These are phyloP conservation scores for Corythornis madagascariensis DNA, from an alignment of 2,113 vertebrate genomes.

Conservation along the genomic window DNA sequence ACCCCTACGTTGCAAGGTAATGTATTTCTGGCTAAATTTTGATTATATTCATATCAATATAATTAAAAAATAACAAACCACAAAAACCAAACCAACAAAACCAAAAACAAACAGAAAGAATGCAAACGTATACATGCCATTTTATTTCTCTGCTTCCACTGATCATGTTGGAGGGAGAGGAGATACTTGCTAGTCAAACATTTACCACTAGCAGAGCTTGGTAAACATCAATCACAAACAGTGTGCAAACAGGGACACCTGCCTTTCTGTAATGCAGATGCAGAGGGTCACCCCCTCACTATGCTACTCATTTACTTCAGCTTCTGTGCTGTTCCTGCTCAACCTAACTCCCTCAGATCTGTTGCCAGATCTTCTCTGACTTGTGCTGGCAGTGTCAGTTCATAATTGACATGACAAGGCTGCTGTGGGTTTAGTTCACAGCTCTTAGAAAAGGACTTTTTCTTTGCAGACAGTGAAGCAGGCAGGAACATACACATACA, in stretches of 20 bases:
- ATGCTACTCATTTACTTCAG: neutral
- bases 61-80: neutral
- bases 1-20: neutral
- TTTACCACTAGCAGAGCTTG: neutral
- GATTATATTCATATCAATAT: neutral
- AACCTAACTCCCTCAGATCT: neutral
- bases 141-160: neutral
- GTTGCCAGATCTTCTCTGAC: neutral
- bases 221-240: neutral
- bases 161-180: neutral
- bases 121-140: neutral
- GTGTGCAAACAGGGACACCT: neutral
- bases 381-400: neutral
- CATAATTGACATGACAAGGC: neutral
- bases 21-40: neutral
- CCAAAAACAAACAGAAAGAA: neutral
- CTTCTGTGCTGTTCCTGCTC: neutral
- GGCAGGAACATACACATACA: neutral
- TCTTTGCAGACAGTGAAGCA: neutral
- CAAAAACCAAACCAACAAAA: no score
- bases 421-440: neutral
- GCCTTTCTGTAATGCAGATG: neutral
- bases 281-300: neutral
- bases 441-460: neutral
- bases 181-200: neutral